A percentile compares a stretch with the other conserved stretches of the same genome.
phyloP scores from a whole-genome alignment of 2,797 vertebrate genomes.

The Eulemur coronatus region DNA sequence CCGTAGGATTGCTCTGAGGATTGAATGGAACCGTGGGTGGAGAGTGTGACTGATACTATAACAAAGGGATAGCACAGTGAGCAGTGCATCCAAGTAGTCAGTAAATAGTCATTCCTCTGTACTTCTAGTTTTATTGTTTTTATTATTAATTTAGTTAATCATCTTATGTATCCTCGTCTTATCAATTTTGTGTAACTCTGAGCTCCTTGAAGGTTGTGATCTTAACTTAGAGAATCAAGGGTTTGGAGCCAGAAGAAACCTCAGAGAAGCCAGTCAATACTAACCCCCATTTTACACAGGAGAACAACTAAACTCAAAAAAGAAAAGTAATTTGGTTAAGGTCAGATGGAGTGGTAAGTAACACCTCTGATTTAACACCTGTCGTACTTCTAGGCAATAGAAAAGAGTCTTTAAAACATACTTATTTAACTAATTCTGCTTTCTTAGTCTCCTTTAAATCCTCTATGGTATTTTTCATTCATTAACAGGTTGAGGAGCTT shows the following conservation, averaged over 20 bases:
- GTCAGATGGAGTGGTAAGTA: neutral
- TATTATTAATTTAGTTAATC: neutral
- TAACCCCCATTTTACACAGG: neutral
- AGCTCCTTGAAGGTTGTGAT: neutral
- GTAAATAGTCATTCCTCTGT: neutral
- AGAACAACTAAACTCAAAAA: neutral
- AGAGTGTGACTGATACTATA: neutral
- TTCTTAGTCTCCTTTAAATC: neutral
- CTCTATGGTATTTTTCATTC: neutral
- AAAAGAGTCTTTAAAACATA: neutral
- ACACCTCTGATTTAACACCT: neutral
- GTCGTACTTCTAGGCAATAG: neutral
- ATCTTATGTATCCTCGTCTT: neutral
- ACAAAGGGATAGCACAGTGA: no score
- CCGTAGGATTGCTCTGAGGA: neutral
- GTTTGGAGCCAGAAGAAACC: neutral
- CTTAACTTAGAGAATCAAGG: neutral
- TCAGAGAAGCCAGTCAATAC: neutral
- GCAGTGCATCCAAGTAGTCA: fast-evolving
- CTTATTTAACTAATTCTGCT: neutral
- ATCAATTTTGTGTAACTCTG: neutral
- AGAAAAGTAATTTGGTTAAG: neutral
- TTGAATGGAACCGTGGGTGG: neutral
- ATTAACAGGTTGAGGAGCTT: neutral
- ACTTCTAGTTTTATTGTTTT: neutral